Percentiles rank a stretch among this genome's conserved stretches.
These are phyloP conservation scores for Rambutsinella grinnellia DNA, from an alignment of 2,888 invertebrate genomes.

Conservation along the genomic window DNA sequence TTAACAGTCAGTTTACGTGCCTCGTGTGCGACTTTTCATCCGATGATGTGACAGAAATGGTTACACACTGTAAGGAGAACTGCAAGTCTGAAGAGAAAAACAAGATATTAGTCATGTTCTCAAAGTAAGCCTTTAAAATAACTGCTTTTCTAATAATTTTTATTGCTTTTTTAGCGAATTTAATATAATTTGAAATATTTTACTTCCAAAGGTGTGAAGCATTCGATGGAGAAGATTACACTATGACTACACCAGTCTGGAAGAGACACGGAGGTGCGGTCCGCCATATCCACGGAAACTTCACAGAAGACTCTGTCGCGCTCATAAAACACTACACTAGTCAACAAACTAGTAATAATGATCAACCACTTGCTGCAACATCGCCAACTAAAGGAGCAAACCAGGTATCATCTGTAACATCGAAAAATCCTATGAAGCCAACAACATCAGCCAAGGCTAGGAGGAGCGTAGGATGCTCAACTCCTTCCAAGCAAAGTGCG, in stretches of 20 bases:
- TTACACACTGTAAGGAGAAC: conserved; percentile 7
- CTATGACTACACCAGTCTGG: conserved; percentile 25
- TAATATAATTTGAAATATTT: too few species aligned
- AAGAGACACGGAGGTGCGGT: conserved; percentile 26
- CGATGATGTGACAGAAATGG: conserved; percentile 56
- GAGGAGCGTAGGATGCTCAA: conserved; percentile 9
- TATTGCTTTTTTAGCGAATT: too few species aligned
- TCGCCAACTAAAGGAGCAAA: conserved; percentile 20
- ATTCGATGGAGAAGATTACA: conserved; percentile 25
- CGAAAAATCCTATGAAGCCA: conserved; percentile 9
- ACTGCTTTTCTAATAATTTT: too few species aligned
- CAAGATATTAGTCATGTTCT: conserved; percentile 70
- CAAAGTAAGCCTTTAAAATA: conserved; percentile 71
- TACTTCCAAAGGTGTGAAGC: conserved; percentile 38
- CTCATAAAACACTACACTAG: conserved; percentile 26
- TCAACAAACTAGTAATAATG: conserved; percentile 1
- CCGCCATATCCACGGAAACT: conserved; percentile 43
- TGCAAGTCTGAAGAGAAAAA: conserved; percentile 67
- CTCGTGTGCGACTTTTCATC: conserved; percentile 74
- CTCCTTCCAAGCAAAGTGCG: background rate
- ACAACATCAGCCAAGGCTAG: conserved; percentile 14
- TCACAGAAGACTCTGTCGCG: conserved; percentile 33
- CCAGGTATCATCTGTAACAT: background rate
- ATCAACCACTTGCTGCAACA: background rate
- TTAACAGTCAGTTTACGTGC: conserved; percentile 80